Evolutionary conservation across 30 jellyfish, hydroid and myxozoan species (phyloP).

Genomic region (Aurelia sp.): DNA sequence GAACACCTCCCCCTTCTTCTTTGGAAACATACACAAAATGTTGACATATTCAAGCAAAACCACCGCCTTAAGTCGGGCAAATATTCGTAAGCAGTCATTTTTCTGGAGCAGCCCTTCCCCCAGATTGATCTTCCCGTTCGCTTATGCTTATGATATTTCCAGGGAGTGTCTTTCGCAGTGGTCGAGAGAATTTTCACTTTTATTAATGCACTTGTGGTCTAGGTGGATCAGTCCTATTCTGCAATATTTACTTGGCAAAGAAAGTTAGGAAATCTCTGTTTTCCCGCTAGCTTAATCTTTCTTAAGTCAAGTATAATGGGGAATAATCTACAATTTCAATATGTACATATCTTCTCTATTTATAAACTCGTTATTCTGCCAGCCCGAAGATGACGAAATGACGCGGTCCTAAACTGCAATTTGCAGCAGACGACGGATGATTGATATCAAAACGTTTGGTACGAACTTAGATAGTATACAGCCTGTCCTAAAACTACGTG

Average conservation of each 20-base stretch:
- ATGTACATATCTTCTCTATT: constrained; percentile 31
- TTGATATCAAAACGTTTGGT: too few species aligned
- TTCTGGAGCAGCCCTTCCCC: too few species aligned
- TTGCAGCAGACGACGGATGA: too few species aligned
- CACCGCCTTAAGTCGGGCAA: too few species aligned
- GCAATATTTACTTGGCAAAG: constrained; percentile 46
- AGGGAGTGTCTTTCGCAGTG: constrained; percentile 5
- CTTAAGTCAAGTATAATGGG: constrained; percentile 4
- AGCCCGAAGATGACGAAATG: not conserved
- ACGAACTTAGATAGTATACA: too few species aligned
- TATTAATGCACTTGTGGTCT: constrained; percentile 47
- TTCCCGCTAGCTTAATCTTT: constrained; percentile 59
- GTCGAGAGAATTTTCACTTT: constrained; percentile 3
- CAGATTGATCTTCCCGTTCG: too few species aligned
- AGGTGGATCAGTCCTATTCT: constrained; percentile 46
- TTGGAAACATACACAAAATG: too few species aligned
- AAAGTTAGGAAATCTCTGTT: constrained; percentile 64
- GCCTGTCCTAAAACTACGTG: too few species aligned
- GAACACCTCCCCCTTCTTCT: too few species aligned
- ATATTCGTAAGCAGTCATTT: too few species aligned
- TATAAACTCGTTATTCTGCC: constrained; percentile 6
- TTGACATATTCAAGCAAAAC: too few species aligned
- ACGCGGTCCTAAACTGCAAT: too few species aligned
- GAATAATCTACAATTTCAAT: constrained; percentile 23
- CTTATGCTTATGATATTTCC: constrained; percentile 5